Base-by-base conservation (phyloP, 2,888 invertebrate species). In the Nemurella pictetii region DNA sequence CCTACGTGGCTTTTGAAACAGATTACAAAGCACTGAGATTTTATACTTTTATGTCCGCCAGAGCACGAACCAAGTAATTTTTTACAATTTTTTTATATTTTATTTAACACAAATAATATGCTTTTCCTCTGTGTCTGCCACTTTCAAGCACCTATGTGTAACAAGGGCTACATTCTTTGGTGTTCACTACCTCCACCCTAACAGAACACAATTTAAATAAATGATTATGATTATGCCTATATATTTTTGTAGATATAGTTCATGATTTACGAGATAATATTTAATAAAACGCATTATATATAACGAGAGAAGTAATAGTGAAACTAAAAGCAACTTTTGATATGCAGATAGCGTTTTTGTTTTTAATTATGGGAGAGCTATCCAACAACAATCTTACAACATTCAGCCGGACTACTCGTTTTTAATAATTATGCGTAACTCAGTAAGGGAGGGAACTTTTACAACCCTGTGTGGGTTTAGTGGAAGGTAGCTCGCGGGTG, bases 1-100 rank as follows among this genome's bases (percentile, higher is more conserved):
- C 12, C 55, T 55, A 55, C 9, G 55, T 55, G 55, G 55, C 55
- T 55, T 55, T 55, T 12, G 20, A 55, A 55, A 12, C 75, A 75
- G 75, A 75, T 75, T 75, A 75, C 75, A 27, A 28, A 28, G 27
- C 75, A 75, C 55, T 55, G 75, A 28, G 75, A 75, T 75, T 75
- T 25, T 75, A 25, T 75, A 75, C 73, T 27, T 75, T 75, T 28
- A 75, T 4, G 12, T 75, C 75, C 75, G 26, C 26, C 5, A 26
- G 28, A 5, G 26, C 28, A 75, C 27, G 75, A 26, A 75, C 75
- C 75, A 55, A 27, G 75, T 75, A 75, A 75, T 75, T n/a, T 75
- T 75, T 75, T 75, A 75, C 26, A 75, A 75, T 75, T 75, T 2
- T 75, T 75, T 27, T 7, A 25, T 20, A 9, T 75, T 75, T 75